Conservation (phyloP, 2,888 invertebrate species). For the Tortricodes alternella region DNA sequence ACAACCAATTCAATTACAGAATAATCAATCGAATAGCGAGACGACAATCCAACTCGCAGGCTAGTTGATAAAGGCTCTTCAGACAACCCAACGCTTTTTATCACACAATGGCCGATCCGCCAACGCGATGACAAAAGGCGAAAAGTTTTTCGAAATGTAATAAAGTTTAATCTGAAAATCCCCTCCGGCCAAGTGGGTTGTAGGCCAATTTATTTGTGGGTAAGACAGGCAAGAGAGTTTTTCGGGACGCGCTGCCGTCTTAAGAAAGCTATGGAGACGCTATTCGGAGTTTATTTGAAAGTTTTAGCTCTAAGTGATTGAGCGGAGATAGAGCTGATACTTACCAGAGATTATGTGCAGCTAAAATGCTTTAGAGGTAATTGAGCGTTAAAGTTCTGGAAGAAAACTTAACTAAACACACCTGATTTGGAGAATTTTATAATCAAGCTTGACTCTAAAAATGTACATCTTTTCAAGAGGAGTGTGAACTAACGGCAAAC, state of each 20-base stretch:
- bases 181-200: conserved; percentile 59
- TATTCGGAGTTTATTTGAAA: neutral
- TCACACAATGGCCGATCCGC: conserved; percentile 11
- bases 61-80: conserved; percentile 15
- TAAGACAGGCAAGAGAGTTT: conserved; percentile 41
- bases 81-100: neutral
- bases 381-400: no score
- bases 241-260: conserved; percentile 20
- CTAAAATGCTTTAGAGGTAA: no score
- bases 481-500: no score
- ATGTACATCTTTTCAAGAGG: no score
- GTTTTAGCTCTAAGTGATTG: neutral
- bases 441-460: no score
- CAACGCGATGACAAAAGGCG: conserved; percentile 46
- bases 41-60: neutral
- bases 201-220: conserved; percentile 67
- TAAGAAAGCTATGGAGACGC: conserved; percentile 36
- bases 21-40: neutral
- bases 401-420: no score
- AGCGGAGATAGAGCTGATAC: no score
- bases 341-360: no score
- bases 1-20: neutral
- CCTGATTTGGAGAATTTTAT: no score
- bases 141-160: conserved; percentile 50
- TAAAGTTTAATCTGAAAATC: conserved; percentile 72